These are phyloP conservation scores for Chloroceryle inda DNA, from an alignment of 2,797 vertebrate species.

Conservation along the genomic window DNA sequence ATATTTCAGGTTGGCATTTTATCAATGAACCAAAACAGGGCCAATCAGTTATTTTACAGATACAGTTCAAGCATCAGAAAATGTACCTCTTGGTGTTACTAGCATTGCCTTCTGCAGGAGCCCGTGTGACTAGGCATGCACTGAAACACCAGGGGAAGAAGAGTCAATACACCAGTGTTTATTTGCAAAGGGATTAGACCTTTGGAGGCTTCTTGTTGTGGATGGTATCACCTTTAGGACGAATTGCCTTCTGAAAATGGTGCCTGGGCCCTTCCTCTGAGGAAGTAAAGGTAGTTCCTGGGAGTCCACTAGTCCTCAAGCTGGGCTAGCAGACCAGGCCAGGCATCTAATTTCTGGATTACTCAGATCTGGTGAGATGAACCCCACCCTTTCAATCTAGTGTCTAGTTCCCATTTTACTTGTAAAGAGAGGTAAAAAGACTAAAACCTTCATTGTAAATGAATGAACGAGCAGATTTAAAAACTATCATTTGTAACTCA, in stretches of 20 bases:
- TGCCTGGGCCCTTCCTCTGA: not conserved
- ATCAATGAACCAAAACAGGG: not conserved
- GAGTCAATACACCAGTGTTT: not conserved
- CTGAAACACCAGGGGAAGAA: not conserved
- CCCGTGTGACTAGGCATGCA: rapidly evolving
- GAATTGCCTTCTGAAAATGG: not conserved
- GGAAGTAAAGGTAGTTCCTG: not conserved
- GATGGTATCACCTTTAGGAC: not conserved
- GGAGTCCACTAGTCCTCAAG: not conserved
- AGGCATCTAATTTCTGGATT: not conserved
- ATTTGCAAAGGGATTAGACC: not conserved
- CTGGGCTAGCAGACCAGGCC: not conserved
- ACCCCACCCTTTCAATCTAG: not conserved
- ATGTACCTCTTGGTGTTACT: not conserved
- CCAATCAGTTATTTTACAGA: not conserved
- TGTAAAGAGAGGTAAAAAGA: not conserved
- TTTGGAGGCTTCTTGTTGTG: not conserved
- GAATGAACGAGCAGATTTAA: not conserved
- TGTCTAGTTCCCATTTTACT: not conserved
- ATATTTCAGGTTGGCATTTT: constrained; percentile 4
- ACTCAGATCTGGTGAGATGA: not conserved
- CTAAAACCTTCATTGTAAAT: not conserved
- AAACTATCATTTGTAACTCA: not conserved
- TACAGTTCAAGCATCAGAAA: not conserved
- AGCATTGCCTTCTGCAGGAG: not conserved